phyloP scores from a whole-genome alignment of 2,113 vertebrate species.

The Chloropsis hardwickii region DNA sequence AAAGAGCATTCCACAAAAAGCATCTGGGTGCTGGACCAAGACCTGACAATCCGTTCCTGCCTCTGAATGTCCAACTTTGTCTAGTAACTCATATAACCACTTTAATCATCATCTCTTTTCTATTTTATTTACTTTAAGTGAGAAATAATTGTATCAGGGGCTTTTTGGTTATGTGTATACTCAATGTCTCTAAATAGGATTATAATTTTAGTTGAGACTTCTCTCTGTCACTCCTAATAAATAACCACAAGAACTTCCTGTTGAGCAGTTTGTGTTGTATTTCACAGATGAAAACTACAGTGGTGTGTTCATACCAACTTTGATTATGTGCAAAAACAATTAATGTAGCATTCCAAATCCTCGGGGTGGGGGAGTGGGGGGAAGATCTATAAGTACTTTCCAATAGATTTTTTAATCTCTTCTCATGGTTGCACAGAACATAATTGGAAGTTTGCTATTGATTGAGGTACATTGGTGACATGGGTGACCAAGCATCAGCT shows the following conservation, averaged over 20 bases:
- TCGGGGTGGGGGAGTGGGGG: fast-evolving
- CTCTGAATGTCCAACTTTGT: not conserved
- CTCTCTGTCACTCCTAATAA: not conserved
- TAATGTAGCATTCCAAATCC: not conserved
- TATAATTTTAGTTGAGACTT: not conserved
- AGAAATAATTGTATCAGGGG: not conserved
- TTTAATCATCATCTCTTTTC: not conserved
- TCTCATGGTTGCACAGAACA: not conserved
- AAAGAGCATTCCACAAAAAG: not conserved
- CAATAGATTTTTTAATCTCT: not conserved
- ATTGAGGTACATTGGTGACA: not conserved
- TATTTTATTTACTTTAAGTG: not conserved
- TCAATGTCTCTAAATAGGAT: not conserved
- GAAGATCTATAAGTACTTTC: not conserved
- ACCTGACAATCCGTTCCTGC: not conserved
- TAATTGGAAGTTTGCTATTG: not conserved
- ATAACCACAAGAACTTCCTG: not conserved
- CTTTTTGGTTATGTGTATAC: not conserved
- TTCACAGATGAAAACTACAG: not conserved
- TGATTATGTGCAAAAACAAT: not conserved
- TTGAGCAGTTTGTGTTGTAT: not conserved
- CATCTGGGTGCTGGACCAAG: not conserved
- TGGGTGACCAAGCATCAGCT: not conserved
- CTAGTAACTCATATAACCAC: not conserved
- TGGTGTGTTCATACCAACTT: not conserved